These are phyloP conservation scores for Bovichtus variegatus DNA, from an alignment of 2,797 vertebrate genomes.

Conservation along the genomic window DNA sequence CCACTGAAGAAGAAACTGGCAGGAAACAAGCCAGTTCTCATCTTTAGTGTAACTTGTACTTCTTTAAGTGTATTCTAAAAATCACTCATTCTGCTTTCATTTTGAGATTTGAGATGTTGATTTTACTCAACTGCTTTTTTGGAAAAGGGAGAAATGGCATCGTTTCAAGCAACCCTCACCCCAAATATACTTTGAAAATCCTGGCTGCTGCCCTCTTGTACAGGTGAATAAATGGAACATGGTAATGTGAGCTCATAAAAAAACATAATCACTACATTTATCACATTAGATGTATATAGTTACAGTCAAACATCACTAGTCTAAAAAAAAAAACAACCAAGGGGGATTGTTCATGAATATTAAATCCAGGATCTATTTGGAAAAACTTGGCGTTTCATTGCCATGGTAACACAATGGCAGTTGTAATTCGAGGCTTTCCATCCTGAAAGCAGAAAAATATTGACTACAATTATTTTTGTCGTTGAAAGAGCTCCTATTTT, in stretches of 20 bases:
- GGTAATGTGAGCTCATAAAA: neutral
- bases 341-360: neutral
- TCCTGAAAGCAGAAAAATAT: neutral
- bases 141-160: neutral
- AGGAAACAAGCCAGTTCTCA: neutral
- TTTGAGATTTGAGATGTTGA: neutral
- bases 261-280: neutral
- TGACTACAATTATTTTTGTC: neutral
- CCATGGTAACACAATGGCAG: neutral
- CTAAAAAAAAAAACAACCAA: neutral
- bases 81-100: neutral
- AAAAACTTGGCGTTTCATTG: neutral
- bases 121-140: neutral
- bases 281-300: neutral
- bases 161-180: neutral
- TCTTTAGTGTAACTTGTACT: neutral
- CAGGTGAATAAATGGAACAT: neutral
- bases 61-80: neutral
- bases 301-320: neutral
- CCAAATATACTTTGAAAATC: neutral
- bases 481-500: neutral
- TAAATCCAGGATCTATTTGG: neutral
- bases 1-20: constrained; percentile 16
- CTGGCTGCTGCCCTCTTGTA: neutral
- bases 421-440: neutral